Percentiles rank a stretch among this genome's conserved stretches.
Evolutionary conservation across 2,113 vertebrate species (phyloP).

Genomic region (Toxotes jaculatrix): DNA sequence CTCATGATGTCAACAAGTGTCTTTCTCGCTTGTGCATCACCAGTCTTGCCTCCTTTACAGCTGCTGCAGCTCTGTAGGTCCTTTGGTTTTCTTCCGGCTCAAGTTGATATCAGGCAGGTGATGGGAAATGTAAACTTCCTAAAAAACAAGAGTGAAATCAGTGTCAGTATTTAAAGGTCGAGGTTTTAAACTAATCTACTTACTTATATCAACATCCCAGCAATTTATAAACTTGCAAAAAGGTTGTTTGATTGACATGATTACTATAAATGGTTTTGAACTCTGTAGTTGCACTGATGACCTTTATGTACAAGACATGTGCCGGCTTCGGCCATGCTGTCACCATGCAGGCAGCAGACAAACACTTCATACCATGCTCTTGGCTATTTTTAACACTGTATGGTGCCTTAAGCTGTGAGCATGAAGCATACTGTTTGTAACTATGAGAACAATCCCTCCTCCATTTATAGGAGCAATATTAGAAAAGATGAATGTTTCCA

Average conservation of each 20-base stretch:
- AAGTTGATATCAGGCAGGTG: conserved; percentile 15
- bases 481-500: neutral
- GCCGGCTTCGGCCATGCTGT: conserved; percentile 49
- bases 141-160: conserved; percentile 36
- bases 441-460: conserved; percentile 18
- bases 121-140: conserved; percentile 24
- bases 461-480: neutral
- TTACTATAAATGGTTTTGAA: conserved; percentile 55
- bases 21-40: conserved; percentile 58
- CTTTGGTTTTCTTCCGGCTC: conserved; percentile 36
- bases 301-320: conserved; percentile 69
- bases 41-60: conserved; percentile 14
- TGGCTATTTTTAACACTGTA: conserved; percentile 80
- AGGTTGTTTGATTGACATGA: neutral
- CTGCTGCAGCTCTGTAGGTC: conserved; percentile 12
- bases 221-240: neutral
- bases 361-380: conserved; percentile 72
- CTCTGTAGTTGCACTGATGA: conserved; percentile 45
- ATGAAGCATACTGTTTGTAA: conserved; percentile 37
- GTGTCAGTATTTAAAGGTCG: neutral
- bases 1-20: conserved; percentile 75
- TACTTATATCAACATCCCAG: neutral
- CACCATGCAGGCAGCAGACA: conserved; percentile 71
- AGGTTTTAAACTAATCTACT: neutral
- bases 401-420: conserved; percentile 53